Conservation (phyloP, 2,888 invertebrate species). For the Oscheius sp. region DNA sequence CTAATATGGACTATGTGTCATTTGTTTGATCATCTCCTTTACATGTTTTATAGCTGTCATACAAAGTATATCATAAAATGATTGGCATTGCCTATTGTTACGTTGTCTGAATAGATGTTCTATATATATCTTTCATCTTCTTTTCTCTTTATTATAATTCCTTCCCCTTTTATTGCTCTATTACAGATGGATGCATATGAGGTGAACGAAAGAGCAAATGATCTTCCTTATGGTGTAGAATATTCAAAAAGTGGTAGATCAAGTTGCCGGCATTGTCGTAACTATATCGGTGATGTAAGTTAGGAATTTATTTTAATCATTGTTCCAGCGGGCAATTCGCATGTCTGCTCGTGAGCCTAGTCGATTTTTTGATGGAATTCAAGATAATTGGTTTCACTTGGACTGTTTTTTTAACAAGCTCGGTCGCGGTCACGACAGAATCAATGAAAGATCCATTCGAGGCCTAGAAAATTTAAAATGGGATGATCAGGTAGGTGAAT, state of each 20-base stretch:
- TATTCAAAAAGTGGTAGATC: constrained; percentile 56
- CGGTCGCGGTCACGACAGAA: constrained; percentile 37
- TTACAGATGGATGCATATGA: constrained; percentile 15
- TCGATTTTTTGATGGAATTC: constrained; percentile 62
- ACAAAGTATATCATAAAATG: not conserved
- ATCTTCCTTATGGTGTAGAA: constrained; percentile 57
- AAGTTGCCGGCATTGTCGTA: constrained; percentile 61
- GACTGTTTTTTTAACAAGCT: constrained; percentile 72
- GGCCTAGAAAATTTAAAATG: constrained; percentile 72
- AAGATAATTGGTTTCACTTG: constrained; percentile 71
- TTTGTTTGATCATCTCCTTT: not conserved
- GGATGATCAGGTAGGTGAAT: constrained; percentile 74
- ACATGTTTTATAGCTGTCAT: not conserved
- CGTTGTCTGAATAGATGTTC: not conserved
- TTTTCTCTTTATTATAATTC: not conserved
- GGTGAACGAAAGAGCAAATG: constrained; percentile 17
- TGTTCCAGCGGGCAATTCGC: constrained; percentile 47
- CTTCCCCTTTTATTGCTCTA: not conserved
- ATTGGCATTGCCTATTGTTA: not conserved
- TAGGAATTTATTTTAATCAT: not conserved
- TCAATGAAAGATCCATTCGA: constrained; percentile 70
- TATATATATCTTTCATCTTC: not conserved
- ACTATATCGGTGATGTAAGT: constrained; percentile 47
- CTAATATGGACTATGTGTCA: not conserved
- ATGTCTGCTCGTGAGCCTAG: constrained; percentile 53